Base-by-base conservation (phyloP, 2,113 vertebrate genomes). In the Tichodroma muraria region DNA sequence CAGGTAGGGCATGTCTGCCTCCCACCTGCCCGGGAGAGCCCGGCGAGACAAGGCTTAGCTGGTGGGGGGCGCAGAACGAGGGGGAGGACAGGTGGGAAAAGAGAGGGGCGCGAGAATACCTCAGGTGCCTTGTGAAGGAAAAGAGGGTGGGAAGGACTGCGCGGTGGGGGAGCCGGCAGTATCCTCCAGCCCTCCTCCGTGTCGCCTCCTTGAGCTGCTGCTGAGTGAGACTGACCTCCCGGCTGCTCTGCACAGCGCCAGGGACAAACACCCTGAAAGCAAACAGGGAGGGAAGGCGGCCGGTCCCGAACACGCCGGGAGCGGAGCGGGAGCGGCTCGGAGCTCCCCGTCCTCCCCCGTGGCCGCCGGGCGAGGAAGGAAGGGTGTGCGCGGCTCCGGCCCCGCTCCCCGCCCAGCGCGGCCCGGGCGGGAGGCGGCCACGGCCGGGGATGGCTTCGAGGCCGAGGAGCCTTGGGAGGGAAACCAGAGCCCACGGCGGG, bases 1-100 rank as follows among this genome's bases (percentile, higher is more conserved):
- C 33, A 95, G 73, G 84, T 97, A 96, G 42, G 98, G 98, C 99
- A 99, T 99, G 80, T 53, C 78, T 97, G 50, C 64, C 40, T 42
- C 38, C 24, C 15, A n/a, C n/a, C n/a, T n/a, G n/a, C n/a, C n/a
- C n/a, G 8, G 21, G 19, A 66, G 63, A 59, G 19, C 31, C 42
- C 17, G 0, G 20, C 27, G 15, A 37, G 49, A 27, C 0, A 2
- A 53, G 54, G 63, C 21, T 68, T 4, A 33, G 38, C 27, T 28
- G 66, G 9, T 2, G 2, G 2, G 6, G 12, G 40, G 20, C 14
- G 18, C 22, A 33, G 49, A 15, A 42, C 4, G 8, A 60, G 27
- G 4, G 3, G 9, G 6, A 19, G 16, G 10, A 44, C 7, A 10
- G 52, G 25, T 17, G 59, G 44, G 33, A 20, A 40, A 71, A 33